Percentiles rank a stretch among this genome's conserved stretches.
phyloP scores from a whole-genome alignment of 53 echinoderm and acorn worm genomes.

The Glandiceps talaboti region DNA sequence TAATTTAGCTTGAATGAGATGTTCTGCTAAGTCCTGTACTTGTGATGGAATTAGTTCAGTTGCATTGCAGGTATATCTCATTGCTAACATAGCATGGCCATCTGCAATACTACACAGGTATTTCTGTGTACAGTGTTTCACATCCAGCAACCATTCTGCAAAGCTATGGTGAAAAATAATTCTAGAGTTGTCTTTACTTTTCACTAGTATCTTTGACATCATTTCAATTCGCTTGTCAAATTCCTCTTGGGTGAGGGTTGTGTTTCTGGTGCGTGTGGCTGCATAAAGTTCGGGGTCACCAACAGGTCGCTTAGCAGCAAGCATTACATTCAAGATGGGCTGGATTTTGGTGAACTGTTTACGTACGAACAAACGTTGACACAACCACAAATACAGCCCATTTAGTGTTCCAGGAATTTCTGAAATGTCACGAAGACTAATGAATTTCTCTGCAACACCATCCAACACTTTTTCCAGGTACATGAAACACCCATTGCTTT shows the following conservation, averaged over 20 bases:
- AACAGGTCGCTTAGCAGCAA: conserved; percentile 84
- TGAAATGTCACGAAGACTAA: conserved; percentile 72
- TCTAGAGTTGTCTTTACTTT: conserved; percentile 51
- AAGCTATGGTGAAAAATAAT: conserved; percentile 93
- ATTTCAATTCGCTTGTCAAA: conserved; percentile 60
- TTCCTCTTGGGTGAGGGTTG: conserved; percentile 62
- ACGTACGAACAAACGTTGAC: conserved; percentile 71
- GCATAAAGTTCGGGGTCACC: conserved; percentile 78
- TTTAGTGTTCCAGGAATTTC: conserved; percentile 95
- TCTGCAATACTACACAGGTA: conserved; percentile 83
- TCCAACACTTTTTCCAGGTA: conserved; percentile 94
- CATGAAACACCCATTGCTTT: conserved; percentile 97
- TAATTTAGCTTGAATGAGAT: conserved; percentile 80
- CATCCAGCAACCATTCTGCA: conserved; percentile 95
- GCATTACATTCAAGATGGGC: conserved; percentile 69
- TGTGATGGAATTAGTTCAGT: conserved; percentile 79
- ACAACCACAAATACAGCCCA: conserved; percentile 94
- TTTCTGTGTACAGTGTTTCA: conserved; percentile 93
- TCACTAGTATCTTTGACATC: conserved; percentile 59
- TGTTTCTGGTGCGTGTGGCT: conserved; percentile 77
- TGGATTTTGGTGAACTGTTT: conserved; percentile 80
- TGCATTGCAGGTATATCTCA: conserved; percentile 85
- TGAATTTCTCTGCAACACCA: conserved; percentile 90
- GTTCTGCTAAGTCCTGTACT: conserved; percentile 91
- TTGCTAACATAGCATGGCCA: conserved; percentile 92